phyloP scores from a whole-genome alignment of 2,797 vertebrate genomes.

The Trachops cirrhosus region DNA sequence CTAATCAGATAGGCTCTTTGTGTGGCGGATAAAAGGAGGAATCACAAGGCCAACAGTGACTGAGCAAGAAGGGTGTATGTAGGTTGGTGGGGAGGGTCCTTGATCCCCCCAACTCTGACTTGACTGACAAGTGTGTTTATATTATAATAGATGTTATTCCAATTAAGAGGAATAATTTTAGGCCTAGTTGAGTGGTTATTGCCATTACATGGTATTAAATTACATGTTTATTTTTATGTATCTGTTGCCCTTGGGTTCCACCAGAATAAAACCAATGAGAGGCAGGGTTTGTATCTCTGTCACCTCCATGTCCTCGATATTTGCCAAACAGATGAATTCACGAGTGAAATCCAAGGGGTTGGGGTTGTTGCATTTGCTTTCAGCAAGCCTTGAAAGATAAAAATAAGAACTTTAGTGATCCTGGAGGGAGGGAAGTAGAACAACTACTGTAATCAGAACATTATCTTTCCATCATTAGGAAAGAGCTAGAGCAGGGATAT shows the following conservation, averaged over 20 bases:
- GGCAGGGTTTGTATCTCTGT: background rate
- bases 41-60: background rate
- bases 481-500: background rate
- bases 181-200: background rate
- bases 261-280: background rate
- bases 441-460: background rate
- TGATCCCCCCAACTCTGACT: background rate
- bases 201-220: background rate
- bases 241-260: background rate
- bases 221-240: background rate
- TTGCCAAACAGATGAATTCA: background rate
- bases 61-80: background rate
- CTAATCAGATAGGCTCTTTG: background rate
- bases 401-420: background rate
- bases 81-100: background rate
- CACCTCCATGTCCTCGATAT: background rate
- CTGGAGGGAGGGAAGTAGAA: background rate
- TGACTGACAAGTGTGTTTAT: background rate
- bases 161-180: background rate
- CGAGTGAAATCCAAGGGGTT: background rate
- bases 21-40: background rate
- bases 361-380: background rate
- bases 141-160: background rate
- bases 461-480: background rate
- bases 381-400: background rate